Conservation (phyloP, 2,113 vertebrate genomes). For the Lampris incognitus region DNA sequence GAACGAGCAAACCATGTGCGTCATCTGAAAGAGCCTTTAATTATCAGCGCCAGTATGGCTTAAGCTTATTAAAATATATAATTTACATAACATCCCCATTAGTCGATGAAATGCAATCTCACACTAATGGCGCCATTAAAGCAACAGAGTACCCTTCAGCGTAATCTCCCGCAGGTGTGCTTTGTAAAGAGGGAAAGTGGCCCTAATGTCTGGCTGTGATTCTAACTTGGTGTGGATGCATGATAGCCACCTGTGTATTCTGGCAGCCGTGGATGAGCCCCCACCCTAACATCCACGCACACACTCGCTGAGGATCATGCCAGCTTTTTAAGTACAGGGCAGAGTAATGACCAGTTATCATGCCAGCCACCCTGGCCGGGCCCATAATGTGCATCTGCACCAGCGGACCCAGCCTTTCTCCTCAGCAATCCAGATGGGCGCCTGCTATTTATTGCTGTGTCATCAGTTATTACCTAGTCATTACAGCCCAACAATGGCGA, state of each 20-base stretch:
- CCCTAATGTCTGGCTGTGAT: constrained; percentile 30
- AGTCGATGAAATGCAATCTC: constrained; percentile 3
- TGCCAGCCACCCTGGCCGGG: constrained; percentile 58
- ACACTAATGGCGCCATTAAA: constrained; percentile 24
- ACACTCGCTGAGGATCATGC: constrained; percentile 61
- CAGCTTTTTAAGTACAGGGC: constrained; percentile 60
- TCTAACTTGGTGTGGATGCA: constrained; percentile 17
- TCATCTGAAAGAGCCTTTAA: neutral
- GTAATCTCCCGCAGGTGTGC: constrained; percentile 21
- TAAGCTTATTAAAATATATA: constrained; percentile 9
- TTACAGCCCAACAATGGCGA: constrained; percentile 54
- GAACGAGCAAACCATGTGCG: neutral
- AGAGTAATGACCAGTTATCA: constrained; percentile 69
- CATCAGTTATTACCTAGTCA: constrained; percentile 71
- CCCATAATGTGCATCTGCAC: constrained; percentile 73
- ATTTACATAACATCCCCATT: constrained; percentile 12
- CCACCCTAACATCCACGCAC: constrained; percentile 21
- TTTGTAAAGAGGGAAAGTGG: constrained; percentile 62
- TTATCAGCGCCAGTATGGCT: constrained; percentile 2
- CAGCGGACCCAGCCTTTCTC: constrained; percentile 45
- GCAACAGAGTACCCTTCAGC: constrained; percentile 2
- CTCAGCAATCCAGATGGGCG: constrained; percentile 60
- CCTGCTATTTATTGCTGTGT: constrained; percentile 56
- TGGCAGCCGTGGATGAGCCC: constrained; percentile 34
- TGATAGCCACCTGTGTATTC: constrained; percentile 63